These are phyloP conservation scores for Ochotona curzoniae DNA, from an alignment of 2,113 vertebrate genomes.

Conservation along the genomic window DNA sequence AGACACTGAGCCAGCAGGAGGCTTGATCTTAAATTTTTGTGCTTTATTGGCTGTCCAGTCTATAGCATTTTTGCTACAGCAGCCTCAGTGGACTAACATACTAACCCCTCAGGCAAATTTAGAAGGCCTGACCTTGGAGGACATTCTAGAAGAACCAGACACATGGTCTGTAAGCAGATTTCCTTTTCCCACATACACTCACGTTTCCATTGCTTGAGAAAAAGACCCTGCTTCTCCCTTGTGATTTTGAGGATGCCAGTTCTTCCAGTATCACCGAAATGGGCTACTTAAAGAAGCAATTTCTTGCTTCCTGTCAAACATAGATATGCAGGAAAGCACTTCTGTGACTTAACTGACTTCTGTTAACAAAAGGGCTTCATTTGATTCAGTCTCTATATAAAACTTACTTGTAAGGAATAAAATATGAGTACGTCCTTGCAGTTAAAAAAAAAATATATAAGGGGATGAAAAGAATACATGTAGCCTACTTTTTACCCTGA, in stretches of 20 bases:
- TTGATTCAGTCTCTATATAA: neutral
- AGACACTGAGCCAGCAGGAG: neutral
- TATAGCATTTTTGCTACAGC: neutral
- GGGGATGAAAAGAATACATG: accelerated
- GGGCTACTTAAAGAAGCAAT: neutral
- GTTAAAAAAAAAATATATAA: neutral
- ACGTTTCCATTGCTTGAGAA: neutral
- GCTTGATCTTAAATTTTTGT: neutral
- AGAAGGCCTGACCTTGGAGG: neutral
- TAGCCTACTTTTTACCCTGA: neutral
- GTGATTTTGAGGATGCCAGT: neutral
- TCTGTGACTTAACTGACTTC: too few relatives aligned
- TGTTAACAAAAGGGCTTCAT: neutral
- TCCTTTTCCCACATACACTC: neutral
- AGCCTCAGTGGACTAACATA: neutral
- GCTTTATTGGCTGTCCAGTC: neutral
- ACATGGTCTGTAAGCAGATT: neutral
- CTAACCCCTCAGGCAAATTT: neutral
- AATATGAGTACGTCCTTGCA: neutral
- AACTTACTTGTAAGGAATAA: neutral
- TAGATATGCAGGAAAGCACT: neutral
- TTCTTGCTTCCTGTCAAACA: neutral
- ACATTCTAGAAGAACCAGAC: neutral
- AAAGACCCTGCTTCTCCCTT: neutral
- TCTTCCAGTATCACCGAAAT: accelerated